Base-by-base conservation (phyloP, 2,888 invertebrate genomes). In the Scotopteryx bipunctaria region DNA sequence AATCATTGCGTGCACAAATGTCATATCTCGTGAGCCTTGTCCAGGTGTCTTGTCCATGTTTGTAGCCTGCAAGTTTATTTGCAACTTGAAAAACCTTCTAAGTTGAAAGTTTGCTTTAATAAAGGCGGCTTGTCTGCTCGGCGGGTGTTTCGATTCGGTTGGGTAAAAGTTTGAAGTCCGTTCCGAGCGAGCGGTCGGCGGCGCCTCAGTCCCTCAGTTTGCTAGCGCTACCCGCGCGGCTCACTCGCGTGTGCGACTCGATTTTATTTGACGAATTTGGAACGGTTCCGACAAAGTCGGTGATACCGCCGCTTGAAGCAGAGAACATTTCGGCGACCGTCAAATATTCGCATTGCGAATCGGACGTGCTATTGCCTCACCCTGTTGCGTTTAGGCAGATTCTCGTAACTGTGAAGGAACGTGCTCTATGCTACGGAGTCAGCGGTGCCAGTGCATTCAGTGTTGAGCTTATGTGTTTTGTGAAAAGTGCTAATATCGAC, bases 91-190 rank as follows among this genome's bases (percentile, higher is more conserved):
- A 76, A 84, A 59, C 71, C 83, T 71, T 59, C 80, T 75, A 69
- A 81, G 69, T 85, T 73, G 64, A 76, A 73, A 71, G 62, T 59
- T 58, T 59, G 61, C 59, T 59, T 47, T 19, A 43, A 49, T 53
- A 46, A 57, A 64, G 64, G 61, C 62, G 56, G 63, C 52, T 61
- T 61, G 67, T 61, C 55, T 44, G 51, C 50, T 49, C 59, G 60
- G 63, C 69, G 65, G 66, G 55, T 63, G 64, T 76, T 79, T 78
- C 68, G 73, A 81, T 75, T 83, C 71, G 72, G 84, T 70, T 71
- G 86, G 78, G 78, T 89, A 83, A 84, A 85, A 84, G 86, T 86
- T 85, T 85, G 85, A 83, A 84, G 86, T 83, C 85, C 85, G 83
- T 50, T 73, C 69, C 77, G 73, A 76, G 76, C 44, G 76, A 78